Percentiles rank a stretch among this genome's conserved stretches.
These are phyloP conservation scores for Lanistes nyassanus DNA, from an alignment of 1,140 invertebrate species.

Conservation along the genomic window DNA sequence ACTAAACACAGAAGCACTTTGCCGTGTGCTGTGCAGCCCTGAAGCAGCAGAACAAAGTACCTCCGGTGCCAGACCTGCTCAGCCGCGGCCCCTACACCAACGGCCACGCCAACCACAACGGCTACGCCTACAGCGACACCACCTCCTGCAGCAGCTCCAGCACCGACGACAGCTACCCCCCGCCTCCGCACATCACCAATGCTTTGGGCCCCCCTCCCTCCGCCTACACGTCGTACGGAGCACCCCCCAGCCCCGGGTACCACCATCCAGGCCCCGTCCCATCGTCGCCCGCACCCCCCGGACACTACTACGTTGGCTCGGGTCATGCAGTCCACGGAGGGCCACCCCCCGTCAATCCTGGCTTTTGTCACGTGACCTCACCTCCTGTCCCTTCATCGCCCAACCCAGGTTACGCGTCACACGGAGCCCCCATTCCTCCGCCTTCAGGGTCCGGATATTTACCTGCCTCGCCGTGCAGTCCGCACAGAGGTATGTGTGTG, in stretches of 20 bases:
- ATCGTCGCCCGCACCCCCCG: background rate
- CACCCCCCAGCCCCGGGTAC: background rate
- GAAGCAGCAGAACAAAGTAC: constrained; percentile 16
- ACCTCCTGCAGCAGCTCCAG: constrained; percentile 43
- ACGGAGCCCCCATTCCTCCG: background rate
- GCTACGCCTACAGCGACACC: constrained; percentile 30
- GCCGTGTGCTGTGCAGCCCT: background rate
- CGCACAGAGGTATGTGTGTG: constrained; percentile 10
- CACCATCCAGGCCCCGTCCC: too few species aligned
- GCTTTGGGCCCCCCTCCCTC: constrained; percentile 12
- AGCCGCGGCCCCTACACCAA: constrained; percentile 25
- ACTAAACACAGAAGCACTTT: too few species aligned
- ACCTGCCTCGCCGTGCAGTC: background rate
- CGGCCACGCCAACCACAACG: constrained; percentile 23
- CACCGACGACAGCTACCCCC: constrained; percentile 52
- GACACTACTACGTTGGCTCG: background rate
- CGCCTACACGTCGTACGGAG: constrained; percentile 6
- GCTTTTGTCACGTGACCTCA: background rate
- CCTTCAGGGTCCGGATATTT: constrained; percentile 1
- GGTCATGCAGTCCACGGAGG: background rate
- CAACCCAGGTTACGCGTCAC: too few species aligned
- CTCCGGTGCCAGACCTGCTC: constrained; percentile 38
- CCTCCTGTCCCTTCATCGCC: too few species aligned
- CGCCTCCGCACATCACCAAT: constrained; percentile 44
- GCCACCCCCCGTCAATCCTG: background rate